Conservation (phyloP, 2,888 invertebrate species). For the Meteorus colon region DNA sequence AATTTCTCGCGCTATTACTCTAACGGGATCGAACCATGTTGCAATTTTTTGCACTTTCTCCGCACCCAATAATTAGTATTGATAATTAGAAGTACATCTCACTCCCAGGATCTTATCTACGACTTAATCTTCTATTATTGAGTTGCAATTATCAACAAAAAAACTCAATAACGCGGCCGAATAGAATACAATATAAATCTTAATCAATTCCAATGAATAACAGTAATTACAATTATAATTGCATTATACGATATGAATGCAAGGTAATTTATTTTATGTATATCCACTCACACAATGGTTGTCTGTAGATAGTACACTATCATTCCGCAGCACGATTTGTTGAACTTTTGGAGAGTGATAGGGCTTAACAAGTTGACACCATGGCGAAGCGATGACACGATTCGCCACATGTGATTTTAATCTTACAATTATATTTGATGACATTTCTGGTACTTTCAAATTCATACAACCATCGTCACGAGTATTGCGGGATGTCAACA, state of each 20-base stretch:
- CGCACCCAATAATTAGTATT: conserved; percentile 1
- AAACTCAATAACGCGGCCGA: not conserved
- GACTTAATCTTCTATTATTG: not conserved
- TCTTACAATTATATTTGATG: conserved; percentile 19
- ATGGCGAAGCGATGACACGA: conserved; percentile 69
- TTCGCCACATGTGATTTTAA: conserved; percentile 65
- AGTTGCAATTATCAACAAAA: not conserved
- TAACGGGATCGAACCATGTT: conserved; percentile 26
- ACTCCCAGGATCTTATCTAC: not conserved
- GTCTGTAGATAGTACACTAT: not conserved
- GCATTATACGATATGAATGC: not conserved
- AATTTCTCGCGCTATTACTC: conserved; percentile 26
- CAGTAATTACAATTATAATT: not conserved
- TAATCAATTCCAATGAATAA: not conserved
- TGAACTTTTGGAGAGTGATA: conserved; percentile 67
- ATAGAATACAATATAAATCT: not conserved
- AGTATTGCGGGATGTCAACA: conserved; percentile 11
- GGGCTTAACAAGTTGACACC: conserved; percentile 65
- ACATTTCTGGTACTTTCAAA: conserved; percentile 15
- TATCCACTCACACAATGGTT: conserved; percentile 28
- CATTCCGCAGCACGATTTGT: conserved; percentile 50
- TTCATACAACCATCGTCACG: conserved; percentile 1
- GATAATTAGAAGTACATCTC: not conserved
- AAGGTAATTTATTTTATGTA: not conserved
- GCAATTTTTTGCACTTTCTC: not conserved